phyloP scores from a whole-genome alignment of 2,113 vertebrate genomes.

The Natator depressus region DNA sequence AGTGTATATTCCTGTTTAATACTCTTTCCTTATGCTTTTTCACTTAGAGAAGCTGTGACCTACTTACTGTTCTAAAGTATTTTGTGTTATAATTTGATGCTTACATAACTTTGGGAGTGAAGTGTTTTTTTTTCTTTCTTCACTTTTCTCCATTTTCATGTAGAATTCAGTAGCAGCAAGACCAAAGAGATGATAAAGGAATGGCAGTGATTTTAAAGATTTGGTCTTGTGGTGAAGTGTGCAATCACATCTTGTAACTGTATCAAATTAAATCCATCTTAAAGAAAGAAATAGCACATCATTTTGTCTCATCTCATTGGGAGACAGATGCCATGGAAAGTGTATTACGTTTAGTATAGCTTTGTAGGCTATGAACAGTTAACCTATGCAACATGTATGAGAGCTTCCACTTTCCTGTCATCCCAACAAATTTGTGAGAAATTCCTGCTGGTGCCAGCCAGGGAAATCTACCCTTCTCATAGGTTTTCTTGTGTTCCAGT shows the following conservation, averaged over 20 bases:
- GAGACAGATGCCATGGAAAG: background rate
- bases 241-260: background rate
- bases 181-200: slow-evolving; percentile 7
- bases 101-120: slow-evolving; percentile 50
- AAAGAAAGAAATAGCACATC: background rate
- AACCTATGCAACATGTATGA: accelerated
- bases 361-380: background rate
- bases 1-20: background rate
- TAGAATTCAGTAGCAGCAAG: slow-evolving; percentile 41
- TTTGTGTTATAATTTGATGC: slow-evolving; percentile 69
- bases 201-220: slow-evolving; percentile 37
- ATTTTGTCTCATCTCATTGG: background rate
- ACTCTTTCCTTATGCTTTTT: slow-evolving; percentile 6
- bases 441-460: background rate
- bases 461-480: slow-evolving; percentile 66
- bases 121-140: slow-evolving; percentile 60
- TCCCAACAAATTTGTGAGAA: background rate
- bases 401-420: background rate
- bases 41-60: slow-evolving; percentile 63
- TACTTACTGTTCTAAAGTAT: slow-evolving; percentile 70
- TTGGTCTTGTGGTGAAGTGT: background rate
- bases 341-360: accelerated
- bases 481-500: slow-evolving; percentile 81
- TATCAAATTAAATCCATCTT: background rate
- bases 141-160: background rate